Conservation (phyloP, 2,797 vertebrate genomes). For the Margarornis squamiger region DNA sequence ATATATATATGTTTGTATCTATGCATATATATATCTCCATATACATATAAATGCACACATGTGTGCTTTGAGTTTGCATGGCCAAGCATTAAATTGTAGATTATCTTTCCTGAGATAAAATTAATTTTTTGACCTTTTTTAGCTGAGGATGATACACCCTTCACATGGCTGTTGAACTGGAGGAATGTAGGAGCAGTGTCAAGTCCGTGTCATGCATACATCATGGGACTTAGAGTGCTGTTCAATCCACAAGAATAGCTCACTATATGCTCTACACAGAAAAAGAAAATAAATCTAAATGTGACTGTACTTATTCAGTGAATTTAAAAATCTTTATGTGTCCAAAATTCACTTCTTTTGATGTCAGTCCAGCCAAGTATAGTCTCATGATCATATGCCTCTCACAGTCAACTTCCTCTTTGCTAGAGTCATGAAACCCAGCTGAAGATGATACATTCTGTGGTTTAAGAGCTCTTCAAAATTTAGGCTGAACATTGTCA, state of each 20-base stretch:
- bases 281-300: neutral
- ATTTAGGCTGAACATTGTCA: neutral
- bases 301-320: neutral
- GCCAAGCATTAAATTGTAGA: neutral
- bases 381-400: conserved; percentile 9
- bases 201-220: neutral
- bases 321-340: neutral
- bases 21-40: neutral
- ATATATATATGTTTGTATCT: neutral
- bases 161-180: neutral
- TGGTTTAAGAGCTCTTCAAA: neutral
- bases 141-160: neutral
- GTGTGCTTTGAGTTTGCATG: neutral
- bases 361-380: conserved; percentile 1
- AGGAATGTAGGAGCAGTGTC: neutral
- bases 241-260: neutral
- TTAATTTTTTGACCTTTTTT: neutral
- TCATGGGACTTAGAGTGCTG: neutral
- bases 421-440: neutral
- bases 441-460: neutral
- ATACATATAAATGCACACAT: neutral
- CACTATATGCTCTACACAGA: neutral
- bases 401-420: conserved; percentile 25
- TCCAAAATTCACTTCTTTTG: conserved; percentile 15
- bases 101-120: neutral